phyloP scores from a whole-genome alignment of 2,113 vertebrate species.

The Pseudopipra pipra region DNA sequence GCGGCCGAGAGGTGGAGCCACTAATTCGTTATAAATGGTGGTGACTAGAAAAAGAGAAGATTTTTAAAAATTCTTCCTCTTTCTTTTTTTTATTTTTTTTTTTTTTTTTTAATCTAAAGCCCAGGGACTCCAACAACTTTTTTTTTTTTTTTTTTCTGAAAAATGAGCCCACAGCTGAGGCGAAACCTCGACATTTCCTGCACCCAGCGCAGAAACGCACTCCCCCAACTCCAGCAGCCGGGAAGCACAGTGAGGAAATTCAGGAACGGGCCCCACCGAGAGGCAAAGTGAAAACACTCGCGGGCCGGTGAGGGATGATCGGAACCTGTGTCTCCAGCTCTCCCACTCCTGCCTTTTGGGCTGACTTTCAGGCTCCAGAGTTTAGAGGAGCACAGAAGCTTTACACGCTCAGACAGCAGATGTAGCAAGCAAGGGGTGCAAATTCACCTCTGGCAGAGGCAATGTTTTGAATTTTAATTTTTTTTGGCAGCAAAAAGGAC shows the following conservation, averaged over 20 bases:
- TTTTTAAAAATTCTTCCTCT: neutral
- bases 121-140: no score
- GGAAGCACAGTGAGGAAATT: neutral
- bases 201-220: no score
- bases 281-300: rapidly evolving
- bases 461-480: neutral
- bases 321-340: neutral
- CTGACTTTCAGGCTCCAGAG: neutral
- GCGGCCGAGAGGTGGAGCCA: neutral
- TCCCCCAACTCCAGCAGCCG: neutral
- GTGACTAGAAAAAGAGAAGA: neutral
- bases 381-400: rapidly evolving
- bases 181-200: neutral
- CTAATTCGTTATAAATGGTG: neutral
- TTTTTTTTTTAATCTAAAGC: neutral
- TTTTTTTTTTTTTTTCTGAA: neutral
- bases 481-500: neutral
- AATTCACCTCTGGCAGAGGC: neutral
- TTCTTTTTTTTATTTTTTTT: neutral
- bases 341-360: neutral
- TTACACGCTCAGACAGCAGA: neutral
- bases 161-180: neutral
- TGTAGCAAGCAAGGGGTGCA: no score
- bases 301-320: neutral
- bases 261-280: rapidly evolving